Evolutionary conservation across 1,140 invertebrate genomes (phyloP).

Genomic region (Arctopsyche grandis): DNA sequence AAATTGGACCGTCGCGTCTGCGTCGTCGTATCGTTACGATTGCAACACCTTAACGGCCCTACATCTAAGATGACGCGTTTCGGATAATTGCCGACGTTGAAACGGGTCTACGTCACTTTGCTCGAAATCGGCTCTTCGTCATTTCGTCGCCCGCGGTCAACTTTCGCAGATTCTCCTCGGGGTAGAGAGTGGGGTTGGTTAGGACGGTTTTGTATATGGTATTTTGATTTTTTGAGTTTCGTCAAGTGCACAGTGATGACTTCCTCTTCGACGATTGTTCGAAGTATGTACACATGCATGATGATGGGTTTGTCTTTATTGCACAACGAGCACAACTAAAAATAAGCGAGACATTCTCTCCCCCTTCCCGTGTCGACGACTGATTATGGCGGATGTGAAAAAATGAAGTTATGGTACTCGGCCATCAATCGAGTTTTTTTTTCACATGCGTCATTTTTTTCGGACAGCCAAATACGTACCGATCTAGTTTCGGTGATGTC

Average conservation of each 20-base stretch:
- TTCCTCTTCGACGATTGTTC: too few relatives aligned
- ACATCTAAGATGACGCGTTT: background rate
- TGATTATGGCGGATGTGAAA: conserved; percentile 2
- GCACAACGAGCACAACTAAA: background rate
- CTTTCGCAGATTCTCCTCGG: conserved; percentile 29
- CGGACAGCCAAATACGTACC: conserved; percentile 21
- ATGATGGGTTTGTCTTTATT: too few relatives aligned
- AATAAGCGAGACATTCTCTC: background rate
- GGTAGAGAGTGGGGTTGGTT: too few relatives aligned
- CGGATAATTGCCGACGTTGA: conserved; percentile 32
- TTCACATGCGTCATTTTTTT: background rate
- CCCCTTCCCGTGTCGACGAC: background rate
- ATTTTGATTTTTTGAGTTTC: background rate
- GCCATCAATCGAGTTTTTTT: conserved; percentile 17
- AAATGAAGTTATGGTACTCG: conserved; percentile 8
- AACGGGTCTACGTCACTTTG: conserved; percentile 34
- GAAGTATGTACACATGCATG: too few relatives aligned
- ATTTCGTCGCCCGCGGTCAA: conserved; percentile 36
- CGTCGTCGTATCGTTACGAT: background rate
- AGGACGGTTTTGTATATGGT: background rate
- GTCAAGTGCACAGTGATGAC: too few relatives aligned
- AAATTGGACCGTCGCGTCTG: background rate
- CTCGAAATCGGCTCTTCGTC: conserved; percentile 35
- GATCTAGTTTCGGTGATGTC: conserved; percentile 43
- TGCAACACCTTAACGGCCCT: background rate